A percentile compares a stretch with the other conserved stretches of the same genome.
Conservation (phyloP, 2,888 invertebrate genomes). For the Tanypteryx hageni region DNA sequence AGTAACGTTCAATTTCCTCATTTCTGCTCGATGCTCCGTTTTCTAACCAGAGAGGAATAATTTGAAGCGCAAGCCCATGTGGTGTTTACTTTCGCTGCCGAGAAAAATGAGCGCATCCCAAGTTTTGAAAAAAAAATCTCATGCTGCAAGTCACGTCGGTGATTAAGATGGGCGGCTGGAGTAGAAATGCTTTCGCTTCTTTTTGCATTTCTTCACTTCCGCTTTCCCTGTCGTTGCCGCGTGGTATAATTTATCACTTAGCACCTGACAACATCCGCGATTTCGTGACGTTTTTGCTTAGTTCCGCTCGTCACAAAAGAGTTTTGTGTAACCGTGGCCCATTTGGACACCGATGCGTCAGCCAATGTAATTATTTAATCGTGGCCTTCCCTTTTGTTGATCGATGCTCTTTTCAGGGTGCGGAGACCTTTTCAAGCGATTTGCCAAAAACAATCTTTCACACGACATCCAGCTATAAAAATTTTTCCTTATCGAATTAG, state of each 20-base stretch:
- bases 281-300: background rate
- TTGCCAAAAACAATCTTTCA: too few relatives aligned
- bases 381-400: too few relatives aligned
- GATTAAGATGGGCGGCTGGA: too few relatives aligned
- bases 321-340: conserved; percentile 4
- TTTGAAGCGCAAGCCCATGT: background rate
- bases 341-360: background rate
- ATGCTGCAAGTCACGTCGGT: too few relatives aligned
- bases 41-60: background rate
- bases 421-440: too few relatives aligned
- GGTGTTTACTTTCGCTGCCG: background rate
- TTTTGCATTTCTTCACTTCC: background rate
- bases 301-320: background rate
- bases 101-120: background rate
- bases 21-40: background rate
- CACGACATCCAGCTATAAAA: too few relatives aligned
- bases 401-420: too few relatives aligned
- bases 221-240: background rate
- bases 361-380: too few relatives aligned
- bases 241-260: too few relatives aligned
- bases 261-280: too few relatives aligned
- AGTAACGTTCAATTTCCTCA: background rate
- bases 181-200: background rate
- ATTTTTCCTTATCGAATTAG: too few relatives aligned
- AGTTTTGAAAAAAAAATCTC: background rate